A percentile compares a stretch with the other conserved stretches of the same genome.
Conservation (phyloP, 2,888 invertebrate species). For the Tinea trinotella region DNA sequence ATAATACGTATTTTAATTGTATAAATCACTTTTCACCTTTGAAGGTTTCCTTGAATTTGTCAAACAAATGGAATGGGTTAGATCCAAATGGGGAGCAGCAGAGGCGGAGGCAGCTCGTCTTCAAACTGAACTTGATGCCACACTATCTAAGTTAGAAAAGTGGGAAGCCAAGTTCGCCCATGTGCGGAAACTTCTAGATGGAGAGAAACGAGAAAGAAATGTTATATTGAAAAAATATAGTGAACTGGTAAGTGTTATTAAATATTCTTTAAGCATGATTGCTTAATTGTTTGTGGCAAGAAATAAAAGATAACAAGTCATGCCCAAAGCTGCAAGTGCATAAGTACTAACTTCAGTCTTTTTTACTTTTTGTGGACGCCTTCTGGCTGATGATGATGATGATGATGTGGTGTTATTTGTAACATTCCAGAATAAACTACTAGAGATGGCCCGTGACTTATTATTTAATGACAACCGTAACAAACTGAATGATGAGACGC, state of each 20-base stretch:
- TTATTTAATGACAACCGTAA: conserved; percentile 79
- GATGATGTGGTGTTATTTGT: not conserved
- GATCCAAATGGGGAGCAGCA: conserved; percentile 77
- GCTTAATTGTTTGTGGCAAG: too few species aligned
- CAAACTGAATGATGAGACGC: conserved; percentile 83
- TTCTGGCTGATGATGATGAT: too few species aligned
- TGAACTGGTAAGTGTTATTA: conserved; percentile 74
- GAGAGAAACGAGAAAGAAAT: conserved; percentile 80
- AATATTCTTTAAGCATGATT: too few species aligned
- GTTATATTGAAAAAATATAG: conserved; percentile 81
- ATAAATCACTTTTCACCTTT: conserved; percentile 23
- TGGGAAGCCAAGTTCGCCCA: conserved; percentile 86
- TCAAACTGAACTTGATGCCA: conserved; percentile 78
- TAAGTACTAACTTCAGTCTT: too few species aligned
- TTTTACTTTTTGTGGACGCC: not conserved
- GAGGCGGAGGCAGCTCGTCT: conserved; percentile 81
- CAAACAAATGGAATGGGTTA: conserved; percentile 79
- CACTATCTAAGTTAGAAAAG: conserved; percentile 79
- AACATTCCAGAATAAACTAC: conserved; percentile 76
- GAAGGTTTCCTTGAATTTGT: conserved; percentile 83
- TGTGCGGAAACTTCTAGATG: conserved; percentile 84
- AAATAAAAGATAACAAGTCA: too few species aligned
- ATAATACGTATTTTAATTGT: not conserved
- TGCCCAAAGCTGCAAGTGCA: too few species aligned
- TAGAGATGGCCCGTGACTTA: conserved; percentile 80